Evolutionary conservation across 1,140 invertebrate species (phyloP).

Genomic region (Drosophila kohkoa): DNA sequence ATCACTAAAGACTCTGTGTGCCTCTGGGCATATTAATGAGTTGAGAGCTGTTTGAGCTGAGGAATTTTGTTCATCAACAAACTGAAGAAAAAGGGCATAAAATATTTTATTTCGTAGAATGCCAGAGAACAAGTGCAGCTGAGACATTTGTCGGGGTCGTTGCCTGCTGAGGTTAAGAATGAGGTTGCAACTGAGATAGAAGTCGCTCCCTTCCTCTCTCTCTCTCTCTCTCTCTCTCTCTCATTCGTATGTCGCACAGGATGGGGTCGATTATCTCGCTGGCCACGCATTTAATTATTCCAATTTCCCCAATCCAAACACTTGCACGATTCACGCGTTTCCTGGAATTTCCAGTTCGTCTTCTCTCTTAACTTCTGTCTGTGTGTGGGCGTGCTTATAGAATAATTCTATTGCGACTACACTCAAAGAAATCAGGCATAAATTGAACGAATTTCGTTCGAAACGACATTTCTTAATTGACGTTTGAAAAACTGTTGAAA

Average conservation of each 20-base stretch:
- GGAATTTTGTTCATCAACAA: slow-evolving; percentile 51
- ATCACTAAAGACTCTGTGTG: slow-evolving; percentile 33
- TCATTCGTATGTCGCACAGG: slow-evolving; percentile 33
- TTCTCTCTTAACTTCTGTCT: background rate
- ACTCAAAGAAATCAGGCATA: no score
- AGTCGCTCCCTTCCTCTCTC: background rate
- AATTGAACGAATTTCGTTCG: no score
- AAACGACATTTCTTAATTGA: no score
- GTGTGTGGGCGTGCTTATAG: slow-evolving; percentile 27
- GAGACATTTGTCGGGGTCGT: slow-evolving; percentile 31
- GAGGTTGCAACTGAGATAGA: slow-evolving; percentile 21
- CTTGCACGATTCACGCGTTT: slow-evolving; percentile 50
- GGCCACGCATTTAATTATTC: slow-evolving; percentile 71
- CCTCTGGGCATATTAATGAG: slow-evolving; percentile 64
- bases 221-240: background rate
- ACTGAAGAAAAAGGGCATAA: slow-evolving; percentile 43
- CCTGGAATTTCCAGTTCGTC: slow-evolving; percentile 26
- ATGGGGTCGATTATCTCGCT: slow-evolving; percentile 42
- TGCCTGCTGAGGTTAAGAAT: slow-evolving; percentile 19
- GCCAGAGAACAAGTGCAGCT: slow-evolving; percentile 24
- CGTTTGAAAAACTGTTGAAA: no score
- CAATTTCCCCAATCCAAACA: slow-evolving; percentile 65
- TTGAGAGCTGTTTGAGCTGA: slow-evolving; percentile 10
- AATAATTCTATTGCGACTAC: slow-evolving; percentile 6
- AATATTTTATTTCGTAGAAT: slow-evolving; percentile 39